phyloP scores from a whole-genome alignment of 2,888 invertebrate species.

The Odontomyia ornata region DNA sequence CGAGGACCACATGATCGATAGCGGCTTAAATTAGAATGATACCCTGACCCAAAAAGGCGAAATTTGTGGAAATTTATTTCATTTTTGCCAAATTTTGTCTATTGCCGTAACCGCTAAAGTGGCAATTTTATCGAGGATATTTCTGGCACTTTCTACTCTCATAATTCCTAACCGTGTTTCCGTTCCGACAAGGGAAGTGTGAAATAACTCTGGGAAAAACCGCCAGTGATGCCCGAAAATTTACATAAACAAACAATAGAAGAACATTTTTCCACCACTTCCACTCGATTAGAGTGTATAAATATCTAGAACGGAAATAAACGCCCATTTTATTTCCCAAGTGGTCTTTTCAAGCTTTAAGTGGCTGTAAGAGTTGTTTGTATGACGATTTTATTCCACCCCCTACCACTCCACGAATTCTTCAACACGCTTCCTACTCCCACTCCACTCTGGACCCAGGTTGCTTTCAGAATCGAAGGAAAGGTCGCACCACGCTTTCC shows the following conservation, averaged over 20 bases:
- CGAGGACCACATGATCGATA: too few species aligned
- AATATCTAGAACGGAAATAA: neutral
- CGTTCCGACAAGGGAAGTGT: neutral
- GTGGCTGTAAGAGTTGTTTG: neutral
- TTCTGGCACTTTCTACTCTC: too few species aligned
- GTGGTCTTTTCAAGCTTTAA: neutral
- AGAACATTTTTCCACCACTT: slow-evolving; percentile 4
- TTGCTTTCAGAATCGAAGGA: neutral
- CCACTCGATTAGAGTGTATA: slow-evolving; percentile 5
- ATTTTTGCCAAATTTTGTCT: too few species aligned
- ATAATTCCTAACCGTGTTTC: neutral
- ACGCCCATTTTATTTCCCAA: neutral
- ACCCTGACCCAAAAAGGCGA: too few species aligned
- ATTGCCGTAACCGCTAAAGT: too few species aligned
- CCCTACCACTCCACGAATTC: neutral
- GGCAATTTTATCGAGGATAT: too few species aligned
- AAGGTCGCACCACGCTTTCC: neutral
- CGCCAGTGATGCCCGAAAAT: neutral
- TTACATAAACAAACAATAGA: slow-evolving; percentile 14
- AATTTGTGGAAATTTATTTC: too few species aligned
- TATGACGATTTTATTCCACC: neutral
- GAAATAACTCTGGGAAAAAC: neutral
- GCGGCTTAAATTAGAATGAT: too few species aligned
- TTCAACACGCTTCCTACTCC: too few species aligned
- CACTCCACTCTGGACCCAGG: neutral